These are phyloP conservation scores for Stramonita haemastoma DNA, from an alignment of 2,888 invertebrate species.

Conservation along the genomic window DNA sequence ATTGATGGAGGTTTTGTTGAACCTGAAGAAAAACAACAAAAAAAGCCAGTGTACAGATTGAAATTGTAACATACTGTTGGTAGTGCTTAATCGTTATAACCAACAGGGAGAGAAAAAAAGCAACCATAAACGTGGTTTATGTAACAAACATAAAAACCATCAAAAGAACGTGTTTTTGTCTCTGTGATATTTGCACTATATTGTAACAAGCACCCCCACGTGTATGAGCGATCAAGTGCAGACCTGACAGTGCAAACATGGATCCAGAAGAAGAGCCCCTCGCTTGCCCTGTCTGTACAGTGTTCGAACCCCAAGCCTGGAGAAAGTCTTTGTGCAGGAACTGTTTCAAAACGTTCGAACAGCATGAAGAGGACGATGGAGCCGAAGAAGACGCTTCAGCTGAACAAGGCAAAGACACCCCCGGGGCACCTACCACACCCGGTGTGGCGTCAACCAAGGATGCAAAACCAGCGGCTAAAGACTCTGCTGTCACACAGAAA, in stretches of 20 bases:
- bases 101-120: no score
- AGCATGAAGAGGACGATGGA: constrained; percentile 59
- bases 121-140: background rate
- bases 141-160: no score
- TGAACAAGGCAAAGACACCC: background rate
- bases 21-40: background rate
- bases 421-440: background rate
- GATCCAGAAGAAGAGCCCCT: constrained; percentile 37
- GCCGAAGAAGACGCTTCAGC: constrained; percentile 35
- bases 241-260: background rate
- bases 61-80: no score
- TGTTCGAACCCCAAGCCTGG: constrained; percentile 78
- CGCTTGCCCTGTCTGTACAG: constrained; percentile 59
- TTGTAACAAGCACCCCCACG: background rate
- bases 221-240: no score
- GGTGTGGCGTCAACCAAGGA: no score
- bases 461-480: background rate
- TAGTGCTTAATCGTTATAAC: no score
- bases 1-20: background rate
- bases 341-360: constrained; percentile 72
- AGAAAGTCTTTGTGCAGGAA: constrained; percentile 77
- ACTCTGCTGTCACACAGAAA: background rate
- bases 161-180: background rate
- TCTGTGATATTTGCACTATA: background rate
- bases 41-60: background rate